These are phyloP conservation scores for Caranx ignobilis DNA, from an alignment of 2,113 vertebrate species.

Conservation along the genomic window DNA sequence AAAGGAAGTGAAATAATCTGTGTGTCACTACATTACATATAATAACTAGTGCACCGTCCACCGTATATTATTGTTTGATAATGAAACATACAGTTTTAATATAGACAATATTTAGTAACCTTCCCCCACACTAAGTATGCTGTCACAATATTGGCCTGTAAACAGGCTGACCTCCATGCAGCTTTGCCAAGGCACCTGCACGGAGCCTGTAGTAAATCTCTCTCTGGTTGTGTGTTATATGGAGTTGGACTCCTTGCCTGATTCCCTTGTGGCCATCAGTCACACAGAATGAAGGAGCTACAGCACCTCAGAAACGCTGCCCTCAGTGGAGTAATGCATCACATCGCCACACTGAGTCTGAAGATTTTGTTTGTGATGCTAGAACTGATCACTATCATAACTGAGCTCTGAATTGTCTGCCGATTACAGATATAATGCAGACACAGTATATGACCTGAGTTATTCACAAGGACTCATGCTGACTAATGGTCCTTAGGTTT, in stretches of 20 bases:
- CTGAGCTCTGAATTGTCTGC: conserved; percentile 28
- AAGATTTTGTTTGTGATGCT: conserved; percentile 19
- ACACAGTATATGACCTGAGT: neutral
- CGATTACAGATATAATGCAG: conserved; percentile 3
- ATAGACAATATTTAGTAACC: neutral
- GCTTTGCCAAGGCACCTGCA: conserved; percentile 33
- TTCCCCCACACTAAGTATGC: neutral
- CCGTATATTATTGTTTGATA: neutral
- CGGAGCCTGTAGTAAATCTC: conserved; percentile 40
- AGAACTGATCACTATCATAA: conserved; percentile 20
- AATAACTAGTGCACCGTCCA: neutral
- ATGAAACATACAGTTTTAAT: neutral
- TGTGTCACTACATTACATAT: neutral
- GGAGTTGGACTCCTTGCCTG: conserved; percentile 33
- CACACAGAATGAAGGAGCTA: conserved; percentile 37
- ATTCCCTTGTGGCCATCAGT: conserved; percentile 46
- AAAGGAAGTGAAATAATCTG: neutral
- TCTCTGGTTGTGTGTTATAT: conserved; percentile 40
- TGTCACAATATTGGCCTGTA: neutral
- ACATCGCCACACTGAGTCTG: neutral
- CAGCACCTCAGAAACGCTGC: conserved; percentile 27
- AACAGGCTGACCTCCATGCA: conserved; percentile 29
- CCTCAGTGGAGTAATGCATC: conserved; percentile 23
- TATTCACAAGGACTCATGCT: conserved; percentile 1
- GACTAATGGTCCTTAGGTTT: neutral